Evolutionary conservation across 2,113 vertebrate species (phyloP).

Genomic region (Heptranchias perlo): DNA sequence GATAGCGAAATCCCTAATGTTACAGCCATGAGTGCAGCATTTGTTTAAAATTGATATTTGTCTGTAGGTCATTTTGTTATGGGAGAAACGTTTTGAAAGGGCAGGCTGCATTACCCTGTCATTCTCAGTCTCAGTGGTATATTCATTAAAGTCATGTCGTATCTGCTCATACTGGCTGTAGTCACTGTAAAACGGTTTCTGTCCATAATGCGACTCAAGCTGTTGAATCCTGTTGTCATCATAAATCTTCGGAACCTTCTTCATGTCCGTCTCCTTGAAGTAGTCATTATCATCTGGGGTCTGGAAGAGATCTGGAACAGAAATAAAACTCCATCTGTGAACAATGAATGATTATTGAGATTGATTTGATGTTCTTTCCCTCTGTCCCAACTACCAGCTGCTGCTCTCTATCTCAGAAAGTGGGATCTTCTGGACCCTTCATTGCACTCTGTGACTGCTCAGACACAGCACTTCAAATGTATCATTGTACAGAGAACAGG

Average conservation of each 20-base stretch:
- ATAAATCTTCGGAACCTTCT: not conserved
- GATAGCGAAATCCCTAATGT: not conserved
- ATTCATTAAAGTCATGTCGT: not conserved
- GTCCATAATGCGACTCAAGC: not conserved
- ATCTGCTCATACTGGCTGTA: not conserved
- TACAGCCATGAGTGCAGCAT: not conserved
- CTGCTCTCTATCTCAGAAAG: too few relatives aligned
- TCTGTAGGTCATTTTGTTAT: not conserved
- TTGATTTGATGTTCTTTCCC: too few relatives aligned
- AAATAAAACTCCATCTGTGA: too few relatives aligned
- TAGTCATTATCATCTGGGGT: too few relatives aligned
- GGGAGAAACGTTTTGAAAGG: not conserved
- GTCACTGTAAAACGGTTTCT: not conserved
- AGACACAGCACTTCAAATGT: not conserved
- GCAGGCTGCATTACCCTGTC: not conserved
- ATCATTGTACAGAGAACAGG: not conserved
- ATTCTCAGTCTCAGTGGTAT: not conserved
- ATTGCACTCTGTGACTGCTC: not conserved
- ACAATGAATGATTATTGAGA: too few relatives aligned
- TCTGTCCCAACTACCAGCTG: too few relatives aligned
- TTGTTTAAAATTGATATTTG: not conserved
- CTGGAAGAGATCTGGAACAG: too few relatives aligned
- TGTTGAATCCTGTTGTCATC: not conserved
- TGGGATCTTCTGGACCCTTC: too few relatives aligned
- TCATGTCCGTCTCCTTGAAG: too few relatives aligned